Evolutionary conservation across 2,888 invertebrate species (phyloP).

Genomic region (Brenthis ino): DNA sequence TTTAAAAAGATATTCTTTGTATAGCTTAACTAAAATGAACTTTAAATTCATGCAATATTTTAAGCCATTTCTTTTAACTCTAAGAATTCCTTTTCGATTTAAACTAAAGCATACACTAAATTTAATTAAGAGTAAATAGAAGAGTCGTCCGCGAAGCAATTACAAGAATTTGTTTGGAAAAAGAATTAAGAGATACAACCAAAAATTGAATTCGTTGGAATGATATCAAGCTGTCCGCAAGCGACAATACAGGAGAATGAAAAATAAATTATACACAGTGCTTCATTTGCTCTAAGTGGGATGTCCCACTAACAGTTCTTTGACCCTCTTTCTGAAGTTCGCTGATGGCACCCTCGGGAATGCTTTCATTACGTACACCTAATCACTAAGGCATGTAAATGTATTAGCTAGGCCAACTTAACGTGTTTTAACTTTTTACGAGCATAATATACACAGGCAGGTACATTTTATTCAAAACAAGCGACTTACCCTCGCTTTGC

Average conservation of each 20-base stretch:
- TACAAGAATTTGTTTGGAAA: slow-evolving; percentile 7
- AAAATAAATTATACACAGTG: slow-evolving; percentile 27
- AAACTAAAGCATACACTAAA: not conserved
- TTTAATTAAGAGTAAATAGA: slow-evolving; percentile 5
- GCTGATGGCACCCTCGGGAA: slow-evolving; percentile 35
- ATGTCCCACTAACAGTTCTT: slow-evolving; percentile 34
- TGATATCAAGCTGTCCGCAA: slow-evolving; percentile 25
- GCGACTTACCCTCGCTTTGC: too few relatives aligned
- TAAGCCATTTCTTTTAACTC: not conserved
- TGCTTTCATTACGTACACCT: slow-evolving; percentile 32
- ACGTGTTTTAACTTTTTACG: slow-evolving; percentile 16
- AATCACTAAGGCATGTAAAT: slow-evolving; percentile 28
- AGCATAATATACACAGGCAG: not conserved
- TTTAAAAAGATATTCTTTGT: too few relatives aligned
- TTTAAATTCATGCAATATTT: not conserved
- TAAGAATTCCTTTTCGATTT: not conserved
- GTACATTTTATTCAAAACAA: too few relatives aligned
- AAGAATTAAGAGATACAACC: slow-evolving; percentile 31
- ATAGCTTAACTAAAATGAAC: too few relatives aligned
- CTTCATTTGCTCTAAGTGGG: slow-evolving; percentile 31
- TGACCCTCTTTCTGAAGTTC: slow-evolving; percentile 28
- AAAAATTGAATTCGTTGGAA: slow-evolving; percentile 29
- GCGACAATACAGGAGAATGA: slow-evolving; percentile 19
- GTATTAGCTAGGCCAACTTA: slow-evolving; percentile 26
- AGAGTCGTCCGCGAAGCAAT: slow-evolving; percentile 1